Percentiles rank a stretch among this genome's conserved stretches.
phyloP scores from a whole-genome alignment of 2,113 vertebrate genomes.

The Ascaphus truei region DNA sequence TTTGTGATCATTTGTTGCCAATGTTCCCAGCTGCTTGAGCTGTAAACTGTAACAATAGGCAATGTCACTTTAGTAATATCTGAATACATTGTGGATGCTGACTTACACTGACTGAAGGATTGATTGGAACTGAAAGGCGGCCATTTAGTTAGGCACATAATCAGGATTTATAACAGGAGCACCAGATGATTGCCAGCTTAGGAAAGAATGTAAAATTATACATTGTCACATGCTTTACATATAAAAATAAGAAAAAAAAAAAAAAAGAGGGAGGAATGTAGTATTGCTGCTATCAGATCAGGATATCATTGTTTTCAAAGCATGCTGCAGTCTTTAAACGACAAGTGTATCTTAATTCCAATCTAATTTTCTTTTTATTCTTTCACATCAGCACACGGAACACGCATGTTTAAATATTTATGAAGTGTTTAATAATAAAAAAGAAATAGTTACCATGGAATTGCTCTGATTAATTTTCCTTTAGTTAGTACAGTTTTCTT shows the following conservation, averaged over 20 bases:
- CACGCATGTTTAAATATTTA: background rate
- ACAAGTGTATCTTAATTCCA: background rate
- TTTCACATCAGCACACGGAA: background rate
- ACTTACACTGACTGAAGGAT: too few relatives aligned
- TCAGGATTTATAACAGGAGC: too few relatives aligned
- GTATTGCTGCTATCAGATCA: background rate
- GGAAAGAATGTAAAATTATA: too few relatives aligned
- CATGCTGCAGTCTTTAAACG: background rate
- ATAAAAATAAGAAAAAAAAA: background rate
- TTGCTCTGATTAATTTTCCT: background rate
- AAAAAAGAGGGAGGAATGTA: background rate
- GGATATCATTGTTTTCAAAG: background rate
- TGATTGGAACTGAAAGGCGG: too few relatives aligned
- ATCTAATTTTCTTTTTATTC: background rate
- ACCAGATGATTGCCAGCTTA: too few relatives aligned
- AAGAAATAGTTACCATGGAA: background rate
- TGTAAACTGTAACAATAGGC: too few relatives aligned
- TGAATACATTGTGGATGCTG: too few relatives aligned
- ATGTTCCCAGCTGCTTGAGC: too few relatives aligned
- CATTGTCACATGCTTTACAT: too few relatives aligned
- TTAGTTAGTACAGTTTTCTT: background rate
- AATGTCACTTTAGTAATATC: too few relatives aligned
- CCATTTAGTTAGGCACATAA: too few relatives aligned
- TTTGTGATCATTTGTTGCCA: too few relatives aligned
- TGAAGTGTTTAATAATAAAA: background rate